Evolutionary conservation across 2,797 vertebrate genomes (phyloP), one percentile per base, ranked within the genome.

Genomic region (Amblyopsis hoosieri): DNA sequence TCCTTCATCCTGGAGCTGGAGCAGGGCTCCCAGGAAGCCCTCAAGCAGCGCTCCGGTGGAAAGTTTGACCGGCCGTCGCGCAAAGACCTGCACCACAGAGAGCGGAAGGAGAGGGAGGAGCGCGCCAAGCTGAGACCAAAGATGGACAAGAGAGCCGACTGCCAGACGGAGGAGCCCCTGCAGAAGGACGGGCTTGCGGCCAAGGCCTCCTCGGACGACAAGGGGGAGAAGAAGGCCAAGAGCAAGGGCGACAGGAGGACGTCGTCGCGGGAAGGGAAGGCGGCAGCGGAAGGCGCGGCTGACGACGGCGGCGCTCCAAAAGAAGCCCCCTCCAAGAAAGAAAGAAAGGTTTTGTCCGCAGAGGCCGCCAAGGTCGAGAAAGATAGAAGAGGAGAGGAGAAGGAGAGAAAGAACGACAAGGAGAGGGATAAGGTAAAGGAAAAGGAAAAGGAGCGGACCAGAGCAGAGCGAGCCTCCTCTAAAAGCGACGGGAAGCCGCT

Each of bases 61-160:
- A 97, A 95, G 83, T 94, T 87, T 5, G 97, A 97, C 69, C 94
- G 96, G 6, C 83, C 89, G 13, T 60, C 83, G 2, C 96, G 92
- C 75, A 96, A 94, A 81, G 95, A 98, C 2, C 54, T 62, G 33
- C 80, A 87, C 61, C 52, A 66, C 1, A 91, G 87, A 72, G 92
- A 92, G 13, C 94, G 94, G 71, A 92, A 84, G 76, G 96, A 98
- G 23, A 95, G 93, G 64, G 96, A 98, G 23, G 97, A 98, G 45
- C 94, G 91, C 2, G n/a, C 66, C 56, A 98, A 94, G 58, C 89
- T 92, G 76, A 98, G 93, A 76, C 83, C 74, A 53, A 98, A 94
- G 85, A 85, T 87, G 51, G 95, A 97, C 10, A 67, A 84, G 64
- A 95, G 82, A 52, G 60, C 60, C 0, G 95, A 96, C 9, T 88